These are phyloP conservation scores for Copsychus sechellarum DNA, from an alignment of 2,113 vertebrate species.

Conservation along the genomic window DNA sequence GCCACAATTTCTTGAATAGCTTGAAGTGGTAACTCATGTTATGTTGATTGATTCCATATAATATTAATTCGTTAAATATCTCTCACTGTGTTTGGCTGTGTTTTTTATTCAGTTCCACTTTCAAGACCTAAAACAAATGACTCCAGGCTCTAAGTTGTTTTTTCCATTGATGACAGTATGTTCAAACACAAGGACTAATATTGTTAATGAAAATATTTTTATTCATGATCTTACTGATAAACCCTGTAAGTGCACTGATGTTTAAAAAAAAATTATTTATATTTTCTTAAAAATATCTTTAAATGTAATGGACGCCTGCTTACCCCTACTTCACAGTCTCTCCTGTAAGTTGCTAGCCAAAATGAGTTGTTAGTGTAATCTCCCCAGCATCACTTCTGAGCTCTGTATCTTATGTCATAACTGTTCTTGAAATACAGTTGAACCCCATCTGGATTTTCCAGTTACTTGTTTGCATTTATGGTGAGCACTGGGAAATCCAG, in stretches of 20 bases:
- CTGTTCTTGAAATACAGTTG: conserved; percentile 8
- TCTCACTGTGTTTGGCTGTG: not conserved
- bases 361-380: not conserved
- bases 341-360: not conserved
- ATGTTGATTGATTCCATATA: not conserved
- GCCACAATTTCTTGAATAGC: not conserved
- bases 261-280: not conserved
- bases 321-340: not conserved
- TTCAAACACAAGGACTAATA: not conserved
- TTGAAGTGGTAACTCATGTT: not conserved
- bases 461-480: not conserved
- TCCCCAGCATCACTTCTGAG: not conserved
- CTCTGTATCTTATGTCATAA: not conserved
- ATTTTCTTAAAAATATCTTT: not conserved
- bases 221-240: not conserved
- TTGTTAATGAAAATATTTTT: not conserved
- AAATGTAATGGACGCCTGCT: not conserved
- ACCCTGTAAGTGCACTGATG: not conserved
- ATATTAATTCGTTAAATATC: not conserved
- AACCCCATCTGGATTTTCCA: not conserved
- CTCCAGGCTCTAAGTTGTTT: not conserved
- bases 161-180: not conserved
- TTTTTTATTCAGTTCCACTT: conserved; percentile 7
- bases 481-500: not conserved
- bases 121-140: not conserved